Conservation (phyloP, 92 coral and sea anemone genomes). For the Epizoanthus stellaris region DNA sequence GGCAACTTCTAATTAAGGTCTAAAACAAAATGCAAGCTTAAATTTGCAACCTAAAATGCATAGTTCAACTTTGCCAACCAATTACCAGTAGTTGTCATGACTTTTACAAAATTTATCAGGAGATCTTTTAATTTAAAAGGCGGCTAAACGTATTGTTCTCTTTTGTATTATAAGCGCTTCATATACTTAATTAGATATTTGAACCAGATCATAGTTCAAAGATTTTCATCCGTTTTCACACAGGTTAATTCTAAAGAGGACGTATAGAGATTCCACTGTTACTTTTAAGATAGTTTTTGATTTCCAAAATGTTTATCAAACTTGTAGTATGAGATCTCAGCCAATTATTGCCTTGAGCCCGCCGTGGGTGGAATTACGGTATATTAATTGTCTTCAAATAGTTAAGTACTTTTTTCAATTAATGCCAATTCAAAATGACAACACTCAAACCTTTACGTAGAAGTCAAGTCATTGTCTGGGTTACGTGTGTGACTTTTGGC, state of each 20-base stretch:
- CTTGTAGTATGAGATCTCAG: not conserved
- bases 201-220: not conserved
- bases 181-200: not conserved
- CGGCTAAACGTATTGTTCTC: not conserved
- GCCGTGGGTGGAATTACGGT: not conserved
- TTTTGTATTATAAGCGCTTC: not conserved
- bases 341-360: not conserved
- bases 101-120: not conserved
- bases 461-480: not conserved
- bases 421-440: conserved; percentile 3
- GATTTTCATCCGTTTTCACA: not conserved
- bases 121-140: not conserved
- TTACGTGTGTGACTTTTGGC: not conserved
- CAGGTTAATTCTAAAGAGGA: not conserved
- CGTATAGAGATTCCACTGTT: not conserved
- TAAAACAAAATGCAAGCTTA: too few species aligned
- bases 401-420: not conserved
- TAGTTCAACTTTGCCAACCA: not conserved
- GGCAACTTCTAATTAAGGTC: too few species aligned
- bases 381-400: conserved; percentile 2
- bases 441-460: not conserved
- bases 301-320: not conserved
- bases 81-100: not conserved
- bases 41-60: too few species aligned
- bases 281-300: not conserved